Base-by-base conservation (phyloP, 2,888 invertebrate species). In the Drosophila mercatorum region DNA sequence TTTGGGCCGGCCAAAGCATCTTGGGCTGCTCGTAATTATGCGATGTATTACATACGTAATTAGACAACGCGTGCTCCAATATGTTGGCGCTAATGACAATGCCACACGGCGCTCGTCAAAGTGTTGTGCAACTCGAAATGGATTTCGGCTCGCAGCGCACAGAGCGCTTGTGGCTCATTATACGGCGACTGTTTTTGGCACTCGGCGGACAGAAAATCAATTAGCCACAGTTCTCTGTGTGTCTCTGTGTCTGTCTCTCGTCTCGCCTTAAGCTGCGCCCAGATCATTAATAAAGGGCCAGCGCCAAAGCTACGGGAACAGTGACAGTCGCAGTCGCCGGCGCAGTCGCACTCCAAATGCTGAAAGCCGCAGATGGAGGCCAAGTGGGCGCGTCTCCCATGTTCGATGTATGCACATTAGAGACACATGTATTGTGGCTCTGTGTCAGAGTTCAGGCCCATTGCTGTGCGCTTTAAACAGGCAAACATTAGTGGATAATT, bases 401-500 rank as follows among this genome's bases (percentile, higher is more conserved):
- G 8, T 28, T 14, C 46, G 47, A 49, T 64, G 57, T 57, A 44
- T 60, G n/a, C 22, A 36, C 41, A 59, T 56, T 58, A 75, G 62
- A 60, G 46, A 60, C 47, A 46, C 41, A 51, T 41, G 26, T 46
- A 36, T 14, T 43, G 3, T 43, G 12, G 34, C 56, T 28, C 68
- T 72, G 63, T 89, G 89, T 89, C 89, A 89, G 72, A 86, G 82
- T 80, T 87, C 73, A 77, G 60, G 46, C 65, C 52, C 59, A 44
- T 61, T 63, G 52, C 69, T 68, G 76, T 58, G 74, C 68, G 74
- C 70, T 75, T 80, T 72, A 72, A 75, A 72, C 87, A 69, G 72
- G 72, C 88, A 79, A 76, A 78, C 83, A 83, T 88, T 88, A 89
- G 83, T 76, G 80, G 80, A 88, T 87, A 89, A 87, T 87, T 87